Percentiles rank a stretch among this genome's conserved stretches.
Conservation (phyloP, 2,113 vertebrate species). For the Desmodus rotundus region DNA sequence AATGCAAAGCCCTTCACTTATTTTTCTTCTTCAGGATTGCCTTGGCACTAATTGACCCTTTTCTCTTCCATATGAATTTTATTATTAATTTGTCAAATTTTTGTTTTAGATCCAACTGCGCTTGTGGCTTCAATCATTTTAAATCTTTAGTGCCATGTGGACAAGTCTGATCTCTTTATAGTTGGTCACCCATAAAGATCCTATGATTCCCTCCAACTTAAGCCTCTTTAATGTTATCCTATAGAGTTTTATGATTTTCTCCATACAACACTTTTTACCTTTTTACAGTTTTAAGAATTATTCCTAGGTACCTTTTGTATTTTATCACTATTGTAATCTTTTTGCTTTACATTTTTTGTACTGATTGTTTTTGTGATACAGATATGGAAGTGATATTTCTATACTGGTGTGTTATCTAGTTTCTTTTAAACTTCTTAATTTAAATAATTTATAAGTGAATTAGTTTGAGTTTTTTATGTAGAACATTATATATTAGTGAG, state of each 20-base stretch:
- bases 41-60: background rate
- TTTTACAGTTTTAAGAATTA: background rate
- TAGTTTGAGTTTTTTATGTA: slow-evolving; percentile 11
- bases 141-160: background rate
- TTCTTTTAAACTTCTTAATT: slow-evolving; percentile 22
- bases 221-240: background rate
- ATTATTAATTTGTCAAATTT: background rate
- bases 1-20: background rate
- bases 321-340: background rate
- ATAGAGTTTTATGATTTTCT: background rate
- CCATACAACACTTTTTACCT: background rate
- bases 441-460: slow-evolving; percentile 43
- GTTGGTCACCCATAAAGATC: background rate
- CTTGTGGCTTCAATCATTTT: background rate
- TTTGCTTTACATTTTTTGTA: background rate
- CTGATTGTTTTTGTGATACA: background rate
- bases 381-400: background rate
- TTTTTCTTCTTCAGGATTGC: background rate
- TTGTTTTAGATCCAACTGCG: background rate
- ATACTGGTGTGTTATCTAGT: background rate
- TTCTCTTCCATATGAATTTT: background rate
- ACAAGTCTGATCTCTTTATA: background rate
- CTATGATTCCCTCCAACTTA: background rate
- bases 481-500: background rate
- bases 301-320: background rate